A percentile compares a stretch with the other conserved stretches of the same genome.
Evolutionary conservation across 1,140 invertebrate genomes (phyloP).

Genomic region (Aporrectodea caliginosa): DNA sequence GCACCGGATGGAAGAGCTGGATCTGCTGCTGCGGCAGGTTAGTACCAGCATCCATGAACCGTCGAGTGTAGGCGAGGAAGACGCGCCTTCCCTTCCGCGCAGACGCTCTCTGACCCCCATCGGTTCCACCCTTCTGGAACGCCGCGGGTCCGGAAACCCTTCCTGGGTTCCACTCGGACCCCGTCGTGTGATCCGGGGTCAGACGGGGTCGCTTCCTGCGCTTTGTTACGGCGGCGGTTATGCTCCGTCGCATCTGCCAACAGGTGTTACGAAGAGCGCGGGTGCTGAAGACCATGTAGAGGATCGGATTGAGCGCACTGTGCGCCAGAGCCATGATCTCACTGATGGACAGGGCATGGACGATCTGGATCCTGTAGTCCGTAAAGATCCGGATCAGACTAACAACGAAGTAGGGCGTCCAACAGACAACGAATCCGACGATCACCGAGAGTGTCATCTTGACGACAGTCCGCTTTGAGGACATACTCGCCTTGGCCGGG

Average conservation of each 20-base stretch:
- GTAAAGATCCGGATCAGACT: slow-evolving; percentile 45
- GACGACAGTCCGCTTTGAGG: slow-evolving; percentile 46
- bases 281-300: slow-evolving; percentile 46
- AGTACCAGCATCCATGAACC: not conserved
- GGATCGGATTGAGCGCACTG: slow-evolving; percentile 46
- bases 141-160: not conserved
- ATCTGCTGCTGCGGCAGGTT: not conserved
- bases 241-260: not conserved
- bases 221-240: too few species aligned
- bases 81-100: not conserved
- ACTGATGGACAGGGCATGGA: slow-evolving; percentile 35
- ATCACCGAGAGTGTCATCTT: slow-evolving; percentile 57
- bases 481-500: slow-evolving; percentile 34
- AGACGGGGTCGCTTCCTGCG: not conserved
- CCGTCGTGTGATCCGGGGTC: too few species aligned
- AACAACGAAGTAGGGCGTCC: slow-evolving; percentile 56
- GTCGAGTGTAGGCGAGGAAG: not conserved
- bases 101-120: not conserved
- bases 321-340: slow-evolving; percentile 46
- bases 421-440: slow-evolving; percentile 55
- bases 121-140: not conserved
- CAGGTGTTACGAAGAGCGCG: slow-evolving; percentile 5
- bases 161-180: not conserved
- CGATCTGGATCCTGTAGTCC: slow-evolving; percentile 38
- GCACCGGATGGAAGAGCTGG: not conserved